These are phyloP conservation scores for Malthinus seriepunctatus DNA, from an alignment of 2,888 invertebrate genomes.

Conservation along the genomic window DNA sequence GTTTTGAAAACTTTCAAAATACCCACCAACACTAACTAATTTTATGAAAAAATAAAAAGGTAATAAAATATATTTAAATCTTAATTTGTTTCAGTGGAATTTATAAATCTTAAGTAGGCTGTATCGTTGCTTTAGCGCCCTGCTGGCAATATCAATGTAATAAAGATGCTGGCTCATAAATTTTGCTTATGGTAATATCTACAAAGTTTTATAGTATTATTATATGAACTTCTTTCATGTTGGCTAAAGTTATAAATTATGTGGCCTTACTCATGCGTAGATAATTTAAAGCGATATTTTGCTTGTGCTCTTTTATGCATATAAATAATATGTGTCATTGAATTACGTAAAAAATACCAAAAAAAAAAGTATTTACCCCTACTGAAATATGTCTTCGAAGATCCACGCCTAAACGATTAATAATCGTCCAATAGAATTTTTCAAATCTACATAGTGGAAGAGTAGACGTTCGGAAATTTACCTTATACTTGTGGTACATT, in stretches of 20 bases:
- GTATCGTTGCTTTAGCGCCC: slow-evolving; percentile 27
- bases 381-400: too few relatives aligned
- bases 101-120: slow-evolving; percentile 27
- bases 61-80: slow-evolving; percentile 35
- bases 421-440: too few relatives aligned
- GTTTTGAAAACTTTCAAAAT: too few relatives aligned
- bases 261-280: slow-evolving; percentile 15
- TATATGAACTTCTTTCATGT: slow-evolving; percentile 41
- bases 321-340: background rate
- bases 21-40: background rate
- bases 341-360: too few relatives aligned
- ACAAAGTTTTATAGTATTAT: slow-evolving; percentile 44
- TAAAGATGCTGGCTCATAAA: slow-evolving; percentile 40
- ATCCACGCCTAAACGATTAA: too few relatives aligned
- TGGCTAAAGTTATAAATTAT: slow-evolving; percentile 33
- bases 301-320: slow-evolving; percentile 1
- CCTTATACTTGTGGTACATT: too few relatives aligned
- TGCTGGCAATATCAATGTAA: slow-evolving; percentile 36
- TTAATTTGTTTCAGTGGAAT: slow-evolving; percentile 28
- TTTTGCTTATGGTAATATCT: slow-evolving; percentile 41
- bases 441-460: too few relatives aligned
- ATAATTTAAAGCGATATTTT: slow-evolving; percentile 8
- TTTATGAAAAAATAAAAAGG: slow-evolving; percentile 4
- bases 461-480: too few relatives aligned
- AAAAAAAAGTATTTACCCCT: too few relatives aligned